Conservation (phyloP, 1,140 invertebrate genomes). For the Procambarus clarkii region DNA sequence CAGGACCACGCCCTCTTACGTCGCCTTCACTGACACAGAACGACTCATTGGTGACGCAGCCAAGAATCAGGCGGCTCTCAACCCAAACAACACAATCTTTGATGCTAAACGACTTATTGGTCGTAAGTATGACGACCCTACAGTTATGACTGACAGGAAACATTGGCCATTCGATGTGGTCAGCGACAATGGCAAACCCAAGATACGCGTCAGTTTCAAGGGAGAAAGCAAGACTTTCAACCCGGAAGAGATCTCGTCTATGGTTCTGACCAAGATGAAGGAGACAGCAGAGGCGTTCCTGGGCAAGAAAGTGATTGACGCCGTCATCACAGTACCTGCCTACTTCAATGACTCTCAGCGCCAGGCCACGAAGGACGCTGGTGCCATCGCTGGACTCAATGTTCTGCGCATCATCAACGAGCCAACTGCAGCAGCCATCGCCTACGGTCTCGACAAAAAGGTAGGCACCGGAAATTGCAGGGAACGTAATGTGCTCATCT, state of each 20-base stretch:
- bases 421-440: conserved; percentile 24
- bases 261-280: conserved; percentile 36
- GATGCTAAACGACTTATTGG: conserved; percentile 24
- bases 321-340: conserved; percentile 25
- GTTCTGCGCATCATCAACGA: conserved; percentile 37
- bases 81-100: conserved; percentile 15
- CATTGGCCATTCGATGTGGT: conserved; percentile 23
- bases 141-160: conserved; percentile 8
- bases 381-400: conserved; percentile 21
- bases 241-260: conserved; percentile 28
- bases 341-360: conserved; percentile 44
- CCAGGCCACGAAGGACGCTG: conserved; percentile 31
- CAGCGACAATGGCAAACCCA: not conserved
- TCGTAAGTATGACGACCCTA: conserved; percentile 12
- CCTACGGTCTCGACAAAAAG: conserved; percentile 31
- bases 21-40: conserved; percentile 16
- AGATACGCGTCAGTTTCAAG: not conserved
- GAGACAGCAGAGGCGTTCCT: conserved; percentile 28
- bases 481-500: conserved; percentile 77
- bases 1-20: conserved; percentile 21
- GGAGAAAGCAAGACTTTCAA: conserved; percentile 18
- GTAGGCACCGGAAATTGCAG: conserved; percentile 68
- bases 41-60: conserved; percentile 17
- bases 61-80: conserved; percentile 21
- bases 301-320: conserved; percentile 10